Base-by-base conservation (phyloP, 1,140 invertebrate species). In the Drosophila grimshawi region DNA sequence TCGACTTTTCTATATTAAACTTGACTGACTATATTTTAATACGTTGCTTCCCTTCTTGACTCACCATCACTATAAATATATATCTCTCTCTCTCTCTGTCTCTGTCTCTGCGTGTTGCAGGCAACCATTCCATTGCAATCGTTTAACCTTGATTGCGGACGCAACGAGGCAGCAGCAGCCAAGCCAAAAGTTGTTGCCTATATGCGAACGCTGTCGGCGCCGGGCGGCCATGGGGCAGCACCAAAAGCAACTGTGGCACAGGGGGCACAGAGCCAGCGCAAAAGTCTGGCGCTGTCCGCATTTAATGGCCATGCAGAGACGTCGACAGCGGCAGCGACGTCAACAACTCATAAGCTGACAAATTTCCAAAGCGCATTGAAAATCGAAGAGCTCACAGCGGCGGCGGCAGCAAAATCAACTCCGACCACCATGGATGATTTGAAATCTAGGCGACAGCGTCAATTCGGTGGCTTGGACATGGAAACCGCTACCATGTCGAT, bases 81-180 rank as follows among this genome's bases (percentile, higher is more conserved):
- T 33, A n/a, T 6, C 33, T 53, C 55, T 43, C n/a, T 8, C 35
- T 6, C 61, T 49, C 43, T 60, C 46, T 63, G 55, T 63, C 3
- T 52, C 59, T 67, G 32, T 69, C 10, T 64, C 46, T 67, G 57
- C 55, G 45, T 55, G 71, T 78, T 77, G 11, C 89, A 92, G 92
- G 83, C 91, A 79, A 92, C 89, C 72, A 92, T 92, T 89, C 91
- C 92, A 80, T 70, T 92, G 78, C 92, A 92, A 76, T 92, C 92
- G 73, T 92, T 92, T 90, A 91, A 91, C 85, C 81, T 92, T 92
- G 89, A 91, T 81, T 88, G 91, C 81, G 82, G 86, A 86, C 90
- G 79, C 73, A 77, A 63, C 66, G 90, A 92, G 46, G 63, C 70
- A 61, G 45, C 65, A 51, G 51, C 71, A n/a, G 73, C 69, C 76